These are phyloP conservation scores for Archips xylosteana DNA, from an alignment of 2,888 invertebrate species.

Conservation along the genomic window DNA sequence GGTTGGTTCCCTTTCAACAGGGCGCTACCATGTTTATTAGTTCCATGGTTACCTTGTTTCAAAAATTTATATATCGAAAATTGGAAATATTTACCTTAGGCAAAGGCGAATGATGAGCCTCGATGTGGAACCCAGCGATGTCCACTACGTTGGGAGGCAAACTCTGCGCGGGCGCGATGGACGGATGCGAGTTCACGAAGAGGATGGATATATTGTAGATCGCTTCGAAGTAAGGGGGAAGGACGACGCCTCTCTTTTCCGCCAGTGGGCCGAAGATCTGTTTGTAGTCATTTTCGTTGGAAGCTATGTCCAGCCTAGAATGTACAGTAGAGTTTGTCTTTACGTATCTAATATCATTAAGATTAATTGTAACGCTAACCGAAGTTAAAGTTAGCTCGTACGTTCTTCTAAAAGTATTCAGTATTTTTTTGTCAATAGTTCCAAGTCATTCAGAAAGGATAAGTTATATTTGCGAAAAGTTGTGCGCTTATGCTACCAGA, in stretches of 20 bases:
- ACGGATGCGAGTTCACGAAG: conserved; percentile 64
- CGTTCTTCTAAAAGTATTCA: too few relatives aligned
- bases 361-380: too few relatives aligned
- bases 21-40: too few relatives aligned
- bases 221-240: conserved; percentile 38
- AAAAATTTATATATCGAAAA: too few relatives aligned
- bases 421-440: too few relatives aligned
- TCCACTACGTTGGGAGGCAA: conserved; percentile 65
- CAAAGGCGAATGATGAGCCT: conserved; percentile 54
- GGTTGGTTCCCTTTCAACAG: too few relatives aligned
- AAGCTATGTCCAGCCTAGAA: conserved; percentile 49
- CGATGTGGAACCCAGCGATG: conserved; percentile 68
- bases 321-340: background rate
- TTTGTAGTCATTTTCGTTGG: conserved; percentile 49
- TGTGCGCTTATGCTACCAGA: too few relatives aligned
- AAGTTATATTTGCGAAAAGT: too few relatives aligned
- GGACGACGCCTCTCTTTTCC: conserved; percentile 32
- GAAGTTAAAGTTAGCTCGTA: too few relatives aligned
- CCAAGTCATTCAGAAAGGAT: too few relatives aligned
- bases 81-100: conserved; percentile 58
- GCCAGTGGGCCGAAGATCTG: conserved; percentile 37
- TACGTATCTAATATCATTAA: background rate
- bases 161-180: conserved; percentile 53
- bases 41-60: too few relatives aligned
- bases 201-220: conserved; percentile 45